Conservation (phyloP, 2,888 invertebrate genomes). For the Bombylius major region DNA sequence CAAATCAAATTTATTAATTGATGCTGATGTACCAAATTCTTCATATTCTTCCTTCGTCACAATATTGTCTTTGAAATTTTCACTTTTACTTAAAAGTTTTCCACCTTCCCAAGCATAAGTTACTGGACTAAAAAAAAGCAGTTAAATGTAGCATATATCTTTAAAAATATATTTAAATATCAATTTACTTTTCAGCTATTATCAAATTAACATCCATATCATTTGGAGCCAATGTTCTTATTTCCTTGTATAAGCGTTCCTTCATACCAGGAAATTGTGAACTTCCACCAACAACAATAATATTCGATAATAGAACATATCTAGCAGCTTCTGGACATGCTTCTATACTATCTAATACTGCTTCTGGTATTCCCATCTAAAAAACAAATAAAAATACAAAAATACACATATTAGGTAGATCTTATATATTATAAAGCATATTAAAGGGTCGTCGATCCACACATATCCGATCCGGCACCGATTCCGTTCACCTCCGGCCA, state of each 20-base stretch:
- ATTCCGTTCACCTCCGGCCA: too few relatives aligned
- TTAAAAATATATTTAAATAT: constrained; percentile 17
- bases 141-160: constrained; percentile 19
- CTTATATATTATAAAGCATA: too few relatives aligned
- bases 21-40: constrained; percentile 55
- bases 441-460: too few relatives aligned
- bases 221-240: constrained; percentile 64
- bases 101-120: constrained; percentile 88
- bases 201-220: constrained; percentile 64
- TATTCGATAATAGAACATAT: constrained; percentile 66
- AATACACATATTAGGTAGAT: too few relatives aligned
- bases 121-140: constrained; percentile 47
- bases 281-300: constrained; percentile 74
- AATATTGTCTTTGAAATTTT: constrained; percentile 56
- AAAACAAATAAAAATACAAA: neutral
- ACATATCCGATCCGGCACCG: too few relatives aligned
- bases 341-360: constrained; percentile 64
- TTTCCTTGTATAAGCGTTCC: constrained; percentile 63
- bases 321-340: constrained; percentile 60
- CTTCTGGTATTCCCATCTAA: constrained; percentile 83
- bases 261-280: constrained; percentile 71
- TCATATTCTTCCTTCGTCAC: constrained; percentile 81
- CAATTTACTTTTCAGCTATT: constrained; percentile 49
- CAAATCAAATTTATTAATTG: constrained; percentile 9
- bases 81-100: constrained; percentile 55